A percentile compares a stretch with the other conserved stretches of the same genome.
These are phyloP conservation scores for Cyanoramphus novaezelandiae DNA, from an alignment of 2,113 vertebrate species.

Conservation along the genomic window DNA sequence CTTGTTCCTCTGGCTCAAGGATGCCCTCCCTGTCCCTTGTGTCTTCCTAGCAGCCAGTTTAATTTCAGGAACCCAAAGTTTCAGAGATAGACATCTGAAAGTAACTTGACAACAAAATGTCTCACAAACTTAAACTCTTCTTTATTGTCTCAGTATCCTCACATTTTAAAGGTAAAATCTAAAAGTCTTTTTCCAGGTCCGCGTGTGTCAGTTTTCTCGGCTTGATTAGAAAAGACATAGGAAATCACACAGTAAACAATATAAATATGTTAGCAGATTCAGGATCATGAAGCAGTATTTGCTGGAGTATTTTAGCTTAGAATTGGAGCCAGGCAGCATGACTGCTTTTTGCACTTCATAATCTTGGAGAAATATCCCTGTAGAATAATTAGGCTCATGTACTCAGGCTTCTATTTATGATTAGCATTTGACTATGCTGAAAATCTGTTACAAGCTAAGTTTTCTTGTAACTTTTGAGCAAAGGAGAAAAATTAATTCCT, in stretches of 20 bases:
- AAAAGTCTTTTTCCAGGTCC: background rate
- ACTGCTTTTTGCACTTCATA: background rate
- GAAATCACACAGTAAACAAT: background rate
- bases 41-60: background rate
- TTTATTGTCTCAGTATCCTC: background rate
- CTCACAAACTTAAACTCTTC: background rate
- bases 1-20: background rate
- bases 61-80: background rate
- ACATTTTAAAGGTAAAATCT: background rate
- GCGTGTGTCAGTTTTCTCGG: background rate
- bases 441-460: background rate
- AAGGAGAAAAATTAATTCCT: background rate
- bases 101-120: background rate
- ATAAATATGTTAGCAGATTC: background rate
- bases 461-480: background rate
- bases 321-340: background rate
- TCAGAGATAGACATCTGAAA: background rate
- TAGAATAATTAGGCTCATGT: background rate
- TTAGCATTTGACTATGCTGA: conserved; percentile 4
- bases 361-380: background rate
- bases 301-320: background rate
- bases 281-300: background rate
- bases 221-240: background rate
- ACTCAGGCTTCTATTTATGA: background rate
- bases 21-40: fast-evolving